Percentiles rank a stretch among this genome's conserved stretches.
phyloP scores from a whole-genome alignment of 2,113 vertebrate genomes.

The Noturus placidus region DNA sequence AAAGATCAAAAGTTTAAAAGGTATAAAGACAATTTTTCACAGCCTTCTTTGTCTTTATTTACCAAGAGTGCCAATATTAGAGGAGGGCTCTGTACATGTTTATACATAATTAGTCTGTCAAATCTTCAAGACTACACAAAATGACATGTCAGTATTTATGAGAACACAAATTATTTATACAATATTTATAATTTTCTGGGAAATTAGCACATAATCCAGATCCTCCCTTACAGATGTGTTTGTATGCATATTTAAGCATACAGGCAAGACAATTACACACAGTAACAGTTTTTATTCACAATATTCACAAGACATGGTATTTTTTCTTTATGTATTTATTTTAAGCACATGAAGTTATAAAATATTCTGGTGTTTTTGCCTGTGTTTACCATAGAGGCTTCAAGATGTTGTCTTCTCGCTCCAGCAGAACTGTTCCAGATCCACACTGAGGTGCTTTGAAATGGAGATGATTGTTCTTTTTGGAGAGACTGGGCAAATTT shows the following conservation, averaged over 20 bases:
- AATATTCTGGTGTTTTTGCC: not conserved
- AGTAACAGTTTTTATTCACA: not conserved
- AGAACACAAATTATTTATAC: not conserved
- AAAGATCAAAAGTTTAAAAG: too few species aligned
- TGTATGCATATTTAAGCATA: not conserved
- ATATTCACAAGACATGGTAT: not conserved
- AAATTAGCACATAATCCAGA: not conserved
- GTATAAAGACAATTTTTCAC: too few species aligned
- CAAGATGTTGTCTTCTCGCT: slow-evolving; percentile 28
- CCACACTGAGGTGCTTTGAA: slow-evolving; percentile 52
- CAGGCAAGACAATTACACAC: not conserved
- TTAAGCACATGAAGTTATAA: not conserved
- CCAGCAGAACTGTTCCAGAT: slow-evolving; percentile 58
- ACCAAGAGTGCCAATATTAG: too few species aligned
- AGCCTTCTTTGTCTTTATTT: too few species aligned
- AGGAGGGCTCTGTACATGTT: not conserved
- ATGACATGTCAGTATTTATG: not conserved
- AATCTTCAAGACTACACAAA: not conserved
- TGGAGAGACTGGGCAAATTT: not conserved
- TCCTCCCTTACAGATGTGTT: not conserved
- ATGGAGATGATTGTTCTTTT: slow-evolving; percentile 47
- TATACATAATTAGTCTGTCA: not conserved
- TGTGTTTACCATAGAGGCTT: not conserved
- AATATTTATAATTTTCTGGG: not conserved
- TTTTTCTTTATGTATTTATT: not conserved